A percentile compares a stretch with the other conserved stretches of the same genome.
Evolutionary conservation across 1,140 invertebrate genomes (phyloP).

Genomic region (Drosophila fuyamai): DNA sequence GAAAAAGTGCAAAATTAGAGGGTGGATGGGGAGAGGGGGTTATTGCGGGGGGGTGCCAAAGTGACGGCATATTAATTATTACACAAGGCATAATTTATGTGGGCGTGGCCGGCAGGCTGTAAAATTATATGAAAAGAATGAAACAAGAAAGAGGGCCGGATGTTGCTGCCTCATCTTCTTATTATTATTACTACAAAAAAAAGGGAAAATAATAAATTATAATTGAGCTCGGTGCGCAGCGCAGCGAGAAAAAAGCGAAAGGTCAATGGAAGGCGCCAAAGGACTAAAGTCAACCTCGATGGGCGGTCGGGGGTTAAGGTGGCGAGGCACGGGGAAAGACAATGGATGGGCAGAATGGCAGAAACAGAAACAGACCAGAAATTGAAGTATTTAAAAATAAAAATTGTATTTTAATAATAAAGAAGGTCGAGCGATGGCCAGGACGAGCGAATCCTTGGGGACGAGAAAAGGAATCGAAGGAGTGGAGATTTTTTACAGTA

Average conservation of each 20-base stretch:
- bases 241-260: slow-evolving; percentile 34
- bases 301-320: slow-evolving; percentile 9
- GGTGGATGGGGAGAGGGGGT: not conserved
- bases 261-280: slow-evolving; percentile 53
- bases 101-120: slow-evolving; percentile 49
- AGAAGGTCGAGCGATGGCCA: slow-evolving; percentile 27
- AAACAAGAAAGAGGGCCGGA: slow-evolving; percentile 44
- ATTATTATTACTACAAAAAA: slow-evolving; percentile 54
- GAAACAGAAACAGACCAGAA: slow-evolving; percentile 27
- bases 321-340: slow-evolving; percentile 17
- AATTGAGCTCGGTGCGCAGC: slow-evolving; percentile 62
- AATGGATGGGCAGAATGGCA: slow-evolving; percentile 26
- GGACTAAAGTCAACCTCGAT: slow-evolving; percentile 43
- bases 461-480: not conserved
- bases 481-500: slow-evolving; percentile 11
- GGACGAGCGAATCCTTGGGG: slow-evolving; percentile 11
- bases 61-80: slow-evolving; percentile 79
- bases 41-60: slow-evolving; percentile 23
- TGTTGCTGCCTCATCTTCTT: slow-evolving; percentile 42
- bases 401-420: slow-evolving; percentile 53
- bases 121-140: slow-evolving; percentile 59
- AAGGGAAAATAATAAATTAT: slow-evolving; percentile 76
- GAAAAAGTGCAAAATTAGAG: slow-evolving; percentile 72
- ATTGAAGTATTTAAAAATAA: slow-evolving; percentile 54
- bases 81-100: slow-evolving; percentile 73